These are phyloP conservation scores for Mactromeris polynyma DNA, from an alignment of 2,888 invertebrate genomes.

Conservation along the genomic window DNA sequence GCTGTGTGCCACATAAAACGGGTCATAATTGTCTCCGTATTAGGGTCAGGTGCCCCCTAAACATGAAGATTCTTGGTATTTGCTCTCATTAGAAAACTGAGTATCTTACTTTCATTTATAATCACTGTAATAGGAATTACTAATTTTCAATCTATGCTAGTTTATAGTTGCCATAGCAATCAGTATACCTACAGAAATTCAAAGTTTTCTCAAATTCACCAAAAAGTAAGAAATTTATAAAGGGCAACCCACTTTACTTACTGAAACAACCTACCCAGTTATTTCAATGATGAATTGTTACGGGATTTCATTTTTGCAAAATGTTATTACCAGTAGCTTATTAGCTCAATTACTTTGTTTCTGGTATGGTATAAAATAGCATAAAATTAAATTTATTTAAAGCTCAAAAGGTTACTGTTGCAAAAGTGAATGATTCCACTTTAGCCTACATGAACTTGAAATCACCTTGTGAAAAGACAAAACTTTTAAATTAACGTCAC, in stretches of 20 bases:
- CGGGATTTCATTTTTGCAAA: not conserved
- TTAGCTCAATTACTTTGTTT: not conserved
- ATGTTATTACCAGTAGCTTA: no score
- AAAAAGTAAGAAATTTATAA: no score
- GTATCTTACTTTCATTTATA: not conserved
- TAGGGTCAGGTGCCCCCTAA: not conserved
- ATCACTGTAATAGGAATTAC: not conserved
- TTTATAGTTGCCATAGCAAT: not conserved
- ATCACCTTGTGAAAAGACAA: slow-evolving; percentile 1
- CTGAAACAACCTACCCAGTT: no score
- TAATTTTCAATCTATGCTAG: not conserved
- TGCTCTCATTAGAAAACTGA: not conserved
- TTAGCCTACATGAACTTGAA: not conserved
- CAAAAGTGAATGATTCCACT: not conserved
- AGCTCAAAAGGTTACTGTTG: not conserved
- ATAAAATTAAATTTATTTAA: not conserved
- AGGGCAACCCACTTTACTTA: no score
- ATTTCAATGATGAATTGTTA: no score
- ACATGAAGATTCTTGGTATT: not conserved
- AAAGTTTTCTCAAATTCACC: no score
- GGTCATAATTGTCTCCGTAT: no score
- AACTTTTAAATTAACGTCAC: not conserved
- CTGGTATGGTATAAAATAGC: not conserved
- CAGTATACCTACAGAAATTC: not conserved
- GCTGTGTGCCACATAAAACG: no score